phyloP scores from a whole-genome alignment of 2,797 vertebrate species.

The Poecile montanus region DNA sequence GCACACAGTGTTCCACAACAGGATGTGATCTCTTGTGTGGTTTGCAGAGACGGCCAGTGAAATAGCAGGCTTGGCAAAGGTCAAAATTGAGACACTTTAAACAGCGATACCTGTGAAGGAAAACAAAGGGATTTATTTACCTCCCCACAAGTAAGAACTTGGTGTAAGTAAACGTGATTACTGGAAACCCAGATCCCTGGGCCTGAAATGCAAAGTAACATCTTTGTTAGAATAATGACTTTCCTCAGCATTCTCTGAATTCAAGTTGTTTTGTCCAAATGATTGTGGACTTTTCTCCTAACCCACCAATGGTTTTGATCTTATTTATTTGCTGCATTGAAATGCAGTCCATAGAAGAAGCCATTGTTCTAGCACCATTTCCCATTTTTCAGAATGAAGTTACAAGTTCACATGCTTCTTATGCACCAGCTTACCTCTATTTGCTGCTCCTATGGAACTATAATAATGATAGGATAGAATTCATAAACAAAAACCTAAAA shows the following conservation, averaged over 20 bases:
- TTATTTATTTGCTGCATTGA: not conserved
- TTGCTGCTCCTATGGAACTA: not conserved
- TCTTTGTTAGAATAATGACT: not conserved
- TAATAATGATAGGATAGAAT: not conserved
- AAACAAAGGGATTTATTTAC: not conserved
- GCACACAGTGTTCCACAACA: constrained; percentile 79
- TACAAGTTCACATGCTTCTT: not conserved
- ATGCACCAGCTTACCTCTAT: not conserved
- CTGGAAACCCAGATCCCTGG: not conserved
- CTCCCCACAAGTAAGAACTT: not conserved
- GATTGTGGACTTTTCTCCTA: not conserved
- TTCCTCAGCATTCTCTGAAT: not conserved
- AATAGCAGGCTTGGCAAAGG: constrained; percentile 87
- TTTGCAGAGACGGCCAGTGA: constrained; percentile 73
- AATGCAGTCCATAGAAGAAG: not conserved
- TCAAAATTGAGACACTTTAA: constrained; percentile 87
- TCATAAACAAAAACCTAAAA: not conserved
- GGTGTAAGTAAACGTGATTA: not conserved
- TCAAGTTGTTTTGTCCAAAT: not conserved
- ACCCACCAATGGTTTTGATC: not conserved
- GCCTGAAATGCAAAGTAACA: not conserved
- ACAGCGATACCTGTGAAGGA: constrained; percentile 81
- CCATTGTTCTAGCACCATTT: not conserved
- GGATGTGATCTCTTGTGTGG: constrained; percentile 83
- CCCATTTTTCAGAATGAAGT: not conserved